Percentiles rank a stretch among this genome's conserved stretches.
phyloP scores from a whole-genome alignment of 2,888 invertebrate genomes.

The Ditula angustiorana region DNA sequence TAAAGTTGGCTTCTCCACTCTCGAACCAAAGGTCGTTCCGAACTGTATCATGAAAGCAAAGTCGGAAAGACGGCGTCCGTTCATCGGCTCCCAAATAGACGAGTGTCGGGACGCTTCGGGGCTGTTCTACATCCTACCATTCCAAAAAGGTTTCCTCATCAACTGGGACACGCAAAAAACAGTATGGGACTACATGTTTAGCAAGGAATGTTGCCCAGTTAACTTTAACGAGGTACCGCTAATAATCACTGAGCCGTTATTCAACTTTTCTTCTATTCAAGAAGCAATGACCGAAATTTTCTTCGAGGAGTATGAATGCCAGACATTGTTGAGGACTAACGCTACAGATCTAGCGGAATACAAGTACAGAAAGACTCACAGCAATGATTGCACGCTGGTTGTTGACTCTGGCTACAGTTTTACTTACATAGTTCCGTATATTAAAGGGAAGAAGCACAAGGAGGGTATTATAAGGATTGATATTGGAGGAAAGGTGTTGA shows the following conservation, averaged over 20 bases:
- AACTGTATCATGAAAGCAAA: conserved; percentile 99
- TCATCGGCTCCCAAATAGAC: conserved; percentile 96
- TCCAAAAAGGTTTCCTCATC: conserved; percentile 97
- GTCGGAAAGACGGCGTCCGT: conserved; percentile 96
- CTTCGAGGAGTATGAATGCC: conserved; percentile 98
- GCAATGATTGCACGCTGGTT: conserved; percentile 90
- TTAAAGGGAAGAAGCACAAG: conserved; percentile 89
- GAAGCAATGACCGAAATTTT: conserved; percentile 98
- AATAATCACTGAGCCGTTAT: conserved; percentile 96
- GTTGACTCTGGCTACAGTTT: conserved; percentile 98
- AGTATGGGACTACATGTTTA: conserved; percentile 98
- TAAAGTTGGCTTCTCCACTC: conserved; percentile 93
- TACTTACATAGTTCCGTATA: conserved; percentile 96
- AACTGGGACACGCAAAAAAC: conserved; percentile 99
- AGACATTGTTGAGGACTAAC: conserved; percentile 91
- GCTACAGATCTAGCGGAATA: conserved; percentile 93
- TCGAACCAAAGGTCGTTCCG: conserved; percentile 91
- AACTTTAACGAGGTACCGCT: conserved; percentile 92
- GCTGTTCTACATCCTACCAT: conserved; percentile 96
- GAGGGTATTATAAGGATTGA: conserved; percentile 93
- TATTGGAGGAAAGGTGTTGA: conserved; percentile 98
- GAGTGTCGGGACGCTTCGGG: conserved; percentile 98
- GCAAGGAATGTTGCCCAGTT: conserved; percentile 92
- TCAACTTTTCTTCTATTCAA: conserved; percentile 96
- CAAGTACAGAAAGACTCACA: conserved; percentile 84